Evolutionary conservation across 2,797 vertebrate genomes (phyloP), one percentile per base, ranked within the genome.

Genomic region (Brachyalestes nurse): DNA sequence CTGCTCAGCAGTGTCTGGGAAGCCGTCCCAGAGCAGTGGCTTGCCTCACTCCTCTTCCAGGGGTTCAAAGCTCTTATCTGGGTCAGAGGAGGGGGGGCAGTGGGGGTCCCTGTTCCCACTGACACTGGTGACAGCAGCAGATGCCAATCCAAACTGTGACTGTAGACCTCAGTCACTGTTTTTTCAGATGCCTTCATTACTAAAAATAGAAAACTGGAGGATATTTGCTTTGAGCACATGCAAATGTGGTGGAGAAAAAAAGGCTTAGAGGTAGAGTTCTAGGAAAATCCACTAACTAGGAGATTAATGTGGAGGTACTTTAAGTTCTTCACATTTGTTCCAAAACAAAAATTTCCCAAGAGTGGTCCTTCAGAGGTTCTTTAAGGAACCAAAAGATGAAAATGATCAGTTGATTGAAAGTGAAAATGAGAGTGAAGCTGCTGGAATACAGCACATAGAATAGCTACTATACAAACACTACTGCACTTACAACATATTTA

Each of bases 1-100:
- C 71, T 77, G 72, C 75, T 78, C 88, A 88, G 87, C 79, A 88
- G 61, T 45, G 85, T 76, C 88, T 84, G 88, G 91, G 91, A 91
- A 88, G 73, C 83, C 85, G 82, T 90, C 88, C 91, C 89, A 84
- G 89, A 88, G 88, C 86, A 86, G 85, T 86, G 87, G 87, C 77
- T 75, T 13, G 62, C 85, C 82, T 69, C 86, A 91, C n/a, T 55
- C 82, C 82, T 67, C 84, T 91, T 90, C 90, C 91, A 92, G 87
- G 58, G 73, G 90, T 90, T 93, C 89, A 91, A 91, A 91, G 89
- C 86, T 79, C 79, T 88, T 92, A 92, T 93, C 76, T 92, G 91
- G 91, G 92, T 93, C 92, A 64, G 66, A 47, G 72, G 51, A 70
- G 70, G 23, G 82, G 76, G 73, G 78, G 73, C 49, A 62, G 77